phyloP scores from a whole-genome alignment of 2,888 invertebrate genomes.

The Tiliacea citrago region DNA sequence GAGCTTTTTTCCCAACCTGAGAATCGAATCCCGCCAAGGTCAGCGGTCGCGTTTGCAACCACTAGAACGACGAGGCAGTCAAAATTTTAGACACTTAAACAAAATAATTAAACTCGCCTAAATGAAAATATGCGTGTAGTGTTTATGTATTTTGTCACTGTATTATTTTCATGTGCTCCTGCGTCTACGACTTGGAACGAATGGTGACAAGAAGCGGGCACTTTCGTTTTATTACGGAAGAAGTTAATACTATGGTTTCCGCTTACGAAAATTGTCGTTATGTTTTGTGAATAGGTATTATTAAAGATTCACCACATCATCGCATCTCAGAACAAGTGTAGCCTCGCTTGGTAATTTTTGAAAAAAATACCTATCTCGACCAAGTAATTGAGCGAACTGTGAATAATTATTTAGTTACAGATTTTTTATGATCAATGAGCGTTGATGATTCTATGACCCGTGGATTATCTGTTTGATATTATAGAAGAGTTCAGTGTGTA shows the following conservation, averaged over 20 bases:
- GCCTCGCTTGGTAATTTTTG: background rate
- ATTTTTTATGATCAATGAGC: background rate
- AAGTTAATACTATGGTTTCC: slow-evolving; percentile 55
- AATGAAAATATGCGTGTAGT: background rate
- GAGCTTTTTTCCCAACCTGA: background rate
- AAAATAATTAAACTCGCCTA: background rate
- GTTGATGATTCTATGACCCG: too few species aligned
- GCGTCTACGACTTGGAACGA: slow-evolving; percentile 32
- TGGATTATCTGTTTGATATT: background rate
- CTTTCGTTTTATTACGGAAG: slow-evolving; percentile 59
- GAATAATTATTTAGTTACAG: background rate
- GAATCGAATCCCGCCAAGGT: background rate
- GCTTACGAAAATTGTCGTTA: slow-evolving; percentile 37
- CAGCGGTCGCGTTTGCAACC: background rate
- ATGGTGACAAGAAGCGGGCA: slow-evolving; percentile 32
- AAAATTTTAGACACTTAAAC: background rate
- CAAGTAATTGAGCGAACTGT: background rate
- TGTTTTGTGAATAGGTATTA: slow-evolving; percentile 17
- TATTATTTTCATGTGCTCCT: background rate
- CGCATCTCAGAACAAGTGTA: too few species aligned
- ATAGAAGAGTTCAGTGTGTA: too few species aligned
- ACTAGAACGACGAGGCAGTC: background rate
- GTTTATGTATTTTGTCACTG: background rate
- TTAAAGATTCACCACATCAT: background rate
- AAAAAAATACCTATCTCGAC: background rate